A percentile compares a stretch with the other conserved stretches of the same genome.
Conservation (phyloP, 2,888 invertebrate species). For the Ophion slaviceki region DNA sequence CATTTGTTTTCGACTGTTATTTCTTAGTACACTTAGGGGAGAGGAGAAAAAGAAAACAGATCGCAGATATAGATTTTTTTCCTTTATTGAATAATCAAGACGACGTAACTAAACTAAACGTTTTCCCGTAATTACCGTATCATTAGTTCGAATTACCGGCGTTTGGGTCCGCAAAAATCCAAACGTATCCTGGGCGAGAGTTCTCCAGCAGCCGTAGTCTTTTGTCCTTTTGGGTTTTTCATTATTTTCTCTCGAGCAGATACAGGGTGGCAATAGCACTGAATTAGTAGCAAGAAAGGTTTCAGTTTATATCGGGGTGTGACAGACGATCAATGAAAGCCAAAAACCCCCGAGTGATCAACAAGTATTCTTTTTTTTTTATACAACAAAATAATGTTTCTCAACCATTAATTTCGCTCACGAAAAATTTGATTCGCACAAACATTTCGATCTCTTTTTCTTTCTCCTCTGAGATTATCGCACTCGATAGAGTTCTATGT, state of each 20-base stretch:
- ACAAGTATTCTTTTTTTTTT: constrained; percentile 73
- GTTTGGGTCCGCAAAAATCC: constrained; percentile 69
- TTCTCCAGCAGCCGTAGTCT: constrained; percentile 66
- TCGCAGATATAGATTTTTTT: constrained; percentile 51
- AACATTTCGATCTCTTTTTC: constrained; percentile 57
- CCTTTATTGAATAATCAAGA: constrained; percentile 74
- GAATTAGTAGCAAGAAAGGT: constrained; percentile 54
- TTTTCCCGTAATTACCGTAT: constrained; percentile 68
- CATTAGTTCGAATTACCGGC: constrained; percentile 71
- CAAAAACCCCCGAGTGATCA: constrained; percentile 76
- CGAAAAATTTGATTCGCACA: constrained; percentile 59
- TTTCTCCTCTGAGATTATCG: constrained; percentile 35
- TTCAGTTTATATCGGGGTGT: constrained; percentile 69
- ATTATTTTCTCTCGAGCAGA: constrained; percentile 26
- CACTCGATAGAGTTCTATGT: constrained; percentile 71
- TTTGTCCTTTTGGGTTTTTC: constrained; percentile 42
- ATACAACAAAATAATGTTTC: constrained; percentile 80
- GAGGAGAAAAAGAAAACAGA: constrained; percentile 2
- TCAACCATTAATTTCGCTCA: constrained; percentile 64
- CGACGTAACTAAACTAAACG: constrained; percentile 72
- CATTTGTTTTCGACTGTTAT: neutral
- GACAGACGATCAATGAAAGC: constrained; percentile 76
- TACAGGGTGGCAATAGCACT: constrained; percentile 45
- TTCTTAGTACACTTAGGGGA: neutral
- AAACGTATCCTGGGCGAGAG: constrained; percentile 67